A percentile compares a stretch with the other conserved stretches of the same genome.
These are phyloP conservation scores for Champsocephalus gunnari DNA, from an alignment of 2,797 vertebrate species.

Conservation along the genomic window DNA sequence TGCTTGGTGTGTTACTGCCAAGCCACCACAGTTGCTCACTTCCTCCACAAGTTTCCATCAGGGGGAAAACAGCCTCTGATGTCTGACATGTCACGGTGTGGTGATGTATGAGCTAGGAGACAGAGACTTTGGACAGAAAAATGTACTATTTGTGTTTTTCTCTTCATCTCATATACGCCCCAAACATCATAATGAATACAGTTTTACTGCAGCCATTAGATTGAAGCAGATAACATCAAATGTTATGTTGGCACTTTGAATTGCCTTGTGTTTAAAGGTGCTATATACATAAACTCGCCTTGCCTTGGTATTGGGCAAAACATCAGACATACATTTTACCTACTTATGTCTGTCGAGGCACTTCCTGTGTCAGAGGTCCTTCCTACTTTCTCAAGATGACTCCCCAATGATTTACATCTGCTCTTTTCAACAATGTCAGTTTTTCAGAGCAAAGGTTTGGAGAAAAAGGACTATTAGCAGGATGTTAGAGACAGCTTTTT, in stretches of 20 bases:
- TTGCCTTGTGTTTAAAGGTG: too few species aligned
- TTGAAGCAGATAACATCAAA: constrained; percentile 38
- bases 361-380: constrained; percentile 34
- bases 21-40: constrained; percentile 80
- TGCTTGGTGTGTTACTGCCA: constrained; percentile 74
- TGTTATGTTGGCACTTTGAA: constrained; percentile 17
- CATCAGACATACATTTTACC: constrained; percentile 35
- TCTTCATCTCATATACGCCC: constrained; percentile 48
- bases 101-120: constrained; percentile 71
- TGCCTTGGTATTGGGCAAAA: constrained; percentile 3
- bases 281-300: too few species aligned
- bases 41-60: constrained; percentile 77
- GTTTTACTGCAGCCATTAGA: constrained; percentile 21
- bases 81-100: constrained; percentile 71
- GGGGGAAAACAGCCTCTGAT: constrained; percentile 63
- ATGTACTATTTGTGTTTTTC: constrained; percentile 56
- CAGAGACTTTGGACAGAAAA: constrained; percentile 61
- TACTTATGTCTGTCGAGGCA: constrained; percentile 33
- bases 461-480: constrained; percentile 39
- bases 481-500: constrained; percentile 48
- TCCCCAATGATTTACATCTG: constrained; percentile 50
- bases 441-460: constrained; percentile 46
- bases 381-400: constrained; percentile 39
- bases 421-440: constrained; percentile 28
- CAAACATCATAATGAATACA: constrained; percentile 27